Evolutionary conservation across 2,888 invertebrate species (phyloP).

Genomic region (Pollenia griseotomentosa): DNA sequence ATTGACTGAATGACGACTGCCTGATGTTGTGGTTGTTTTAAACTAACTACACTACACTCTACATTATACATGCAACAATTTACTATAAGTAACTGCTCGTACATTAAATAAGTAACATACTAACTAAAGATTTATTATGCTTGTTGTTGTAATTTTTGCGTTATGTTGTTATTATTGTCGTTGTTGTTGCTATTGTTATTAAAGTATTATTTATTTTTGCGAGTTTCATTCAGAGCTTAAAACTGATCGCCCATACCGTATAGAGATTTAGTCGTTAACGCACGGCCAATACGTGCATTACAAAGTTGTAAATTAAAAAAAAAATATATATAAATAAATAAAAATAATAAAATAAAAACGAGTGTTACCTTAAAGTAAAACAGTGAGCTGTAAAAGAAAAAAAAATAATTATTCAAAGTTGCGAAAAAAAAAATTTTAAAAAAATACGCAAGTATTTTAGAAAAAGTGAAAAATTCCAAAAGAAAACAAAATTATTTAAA

Average conservation of each 20-base stretch:
- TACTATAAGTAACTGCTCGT: constrained; percentile 49
- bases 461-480: constrained; percentile 35
- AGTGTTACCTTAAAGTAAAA: constrained; percentile 1
- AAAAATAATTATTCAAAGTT: background rate
- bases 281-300: constrained; percentile 83
- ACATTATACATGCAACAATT: background rate
- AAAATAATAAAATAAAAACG: constrained; percentile 15
- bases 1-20: background rate
- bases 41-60: constrained; percentile 26
- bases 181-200: constrained; percentile 9
- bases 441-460: background rate
- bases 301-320: constrained; percentile 30
- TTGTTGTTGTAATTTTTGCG: constrained; percentile 14
- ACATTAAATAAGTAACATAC: constrained; percentile 45
- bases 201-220: constrained; percentile 40
- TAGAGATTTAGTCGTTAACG: constrained; percentile 83
- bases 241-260: constrained; percentile 81
- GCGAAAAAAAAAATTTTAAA: background rate
- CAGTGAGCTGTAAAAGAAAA: background rate
- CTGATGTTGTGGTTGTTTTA: constrained; percentile 34
- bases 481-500: constrained; percentile 13
- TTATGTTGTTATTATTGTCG: constrained; percentile 9
- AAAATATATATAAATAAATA: constrained; percentile 3
- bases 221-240: constrained; percentile 78
- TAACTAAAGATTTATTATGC: constrained; percentile 51